Percentiles rank a stretch among this genome's conserved stretches.
These are phyloP conservation scores for Scophthalmus maximus DNA, from an alignment of 2,113 vertebrate genomes.

Conservation along the genomic window DNA sequence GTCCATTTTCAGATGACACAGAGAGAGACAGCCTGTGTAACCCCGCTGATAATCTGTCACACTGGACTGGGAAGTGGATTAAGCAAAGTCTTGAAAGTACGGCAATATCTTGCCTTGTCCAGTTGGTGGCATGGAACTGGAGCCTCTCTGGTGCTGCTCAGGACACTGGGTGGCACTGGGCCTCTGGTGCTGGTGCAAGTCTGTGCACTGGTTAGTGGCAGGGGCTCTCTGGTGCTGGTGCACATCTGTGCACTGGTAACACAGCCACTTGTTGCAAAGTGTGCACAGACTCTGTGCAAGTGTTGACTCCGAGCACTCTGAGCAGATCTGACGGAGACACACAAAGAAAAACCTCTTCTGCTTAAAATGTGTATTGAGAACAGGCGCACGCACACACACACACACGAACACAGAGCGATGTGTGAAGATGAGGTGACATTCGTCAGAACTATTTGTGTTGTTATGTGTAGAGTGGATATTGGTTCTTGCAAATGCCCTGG, in stretches of 20 bases:
- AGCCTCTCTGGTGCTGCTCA: constrained; percentile 69
- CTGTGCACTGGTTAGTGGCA: constrained; percentile 52
- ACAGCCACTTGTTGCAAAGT: constrained; percentile 86
- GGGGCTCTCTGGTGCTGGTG: constrained; percentile 79
- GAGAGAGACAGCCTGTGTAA: neutral
- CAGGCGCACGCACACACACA: neutral
- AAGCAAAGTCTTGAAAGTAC: neutral
- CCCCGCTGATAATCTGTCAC: constrained; percentile 9
- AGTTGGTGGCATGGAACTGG: constrained; percentile 59
- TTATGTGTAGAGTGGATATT: no score
- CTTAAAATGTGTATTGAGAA: constrained; percentile 13
- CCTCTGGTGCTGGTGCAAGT: constrained; percentile 71
- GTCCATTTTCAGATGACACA: constrained; percentile 4
- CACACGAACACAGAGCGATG: neutral
- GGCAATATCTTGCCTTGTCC: constrained; percentile 66
- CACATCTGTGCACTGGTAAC: constrained; percentile 85
- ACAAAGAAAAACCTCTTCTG: neutral
- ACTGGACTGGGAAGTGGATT: neutral
- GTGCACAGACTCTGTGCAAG: constrained; percentile 84
- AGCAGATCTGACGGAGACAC: constrained; percentile 76
- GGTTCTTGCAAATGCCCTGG: constrained; percentile 10
- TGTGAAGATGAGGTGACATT: constrained; percentile 44
- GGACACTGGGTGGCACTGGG: constrained; percentile 61
- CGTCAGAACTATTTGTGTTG: constrained; percentile 34
- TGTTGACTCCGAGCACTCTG: constrained; percentile 80